Conservation (phyloP, 2,113 vertebrate species). For the Tonatia bakeri region DNA sequence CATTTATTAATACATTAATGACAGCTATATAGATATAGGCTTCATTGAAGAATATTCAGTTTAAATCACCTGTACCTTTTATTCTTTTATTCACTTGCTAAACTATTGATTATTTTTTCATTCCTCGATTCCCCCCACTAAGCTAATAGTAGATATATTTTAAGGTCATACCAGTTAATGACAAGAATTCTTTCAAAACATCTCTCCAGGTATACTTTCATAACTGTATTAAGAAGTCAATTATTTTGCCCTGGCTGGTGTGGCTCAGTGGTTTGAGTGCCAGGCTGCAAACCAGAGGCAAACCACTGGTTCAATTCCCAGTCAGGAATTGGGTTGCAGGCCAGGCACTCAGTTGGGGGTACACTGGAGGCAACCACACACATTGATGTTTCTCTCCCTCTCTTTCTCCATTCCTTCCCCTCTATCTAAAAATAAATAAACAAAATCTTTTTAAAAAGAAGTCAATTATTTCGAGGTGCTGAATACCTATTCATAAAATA, state of each 20-base stretch:
- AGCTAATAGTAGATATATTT: not conserved
- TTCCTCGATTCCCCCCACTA: not conserved
- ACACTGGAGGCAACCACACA: no score
- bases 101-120: not conserved
- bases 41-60: not conserved
- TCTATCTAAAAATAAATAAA: no score
- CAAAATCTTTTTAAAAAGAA: not conserved
- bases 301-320: no score
- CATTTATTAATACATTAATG: not conserved
- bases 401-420: no score
- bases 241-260: not conserved
- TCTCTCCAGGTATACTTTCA: not conserved
- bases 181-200: not conserved
- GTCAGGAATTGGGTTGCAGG: no score
- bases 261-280: no score
- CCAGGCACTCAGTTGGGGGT: no score
- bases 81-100: not conserved
- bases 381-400: no score
- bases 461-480: not conserved
- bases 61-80: not conserved
- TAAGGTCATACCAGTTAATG: not conserved
- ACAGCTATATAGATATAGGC: not conserved
- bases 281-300: no score
- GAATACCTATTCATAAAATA: not conserved
- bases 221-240: not conserved